Evolutionary conservation across 2,113 vertebrate species (phyloP).

Genomic region (Mohoua ochrocephala): DNA sequence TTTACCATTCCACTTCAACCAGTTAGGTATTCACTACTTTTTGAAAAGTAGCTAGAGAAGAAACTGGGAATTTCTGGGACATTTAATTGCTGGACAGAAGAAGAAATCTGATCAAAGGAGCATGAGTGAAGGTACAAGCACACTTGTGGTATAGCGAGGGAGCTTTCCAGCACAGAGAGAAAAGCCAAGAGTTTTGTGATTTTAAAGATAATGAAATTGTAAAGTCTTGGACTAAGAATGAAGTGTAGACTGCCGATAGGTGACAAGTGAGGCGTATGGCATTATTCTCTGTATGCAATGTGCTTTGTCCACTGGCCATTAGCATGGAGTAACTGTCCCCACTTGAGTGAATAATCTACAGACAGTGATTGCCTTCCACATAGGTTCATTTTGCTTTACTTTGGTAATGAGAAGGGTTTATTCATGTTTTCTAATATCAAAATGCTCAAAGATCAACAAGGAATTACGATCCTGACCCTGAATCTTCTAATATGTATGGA

Average conservation of each 20-base stretch:
- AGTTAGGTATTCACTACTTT: neutral
- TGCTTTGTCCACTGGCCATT: neutral
- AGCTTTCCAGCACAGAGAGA: neutral
- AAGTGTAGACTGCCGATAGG: neutral
- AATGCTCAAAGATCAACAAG: neutral
- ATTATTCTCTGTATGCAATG: neutral
- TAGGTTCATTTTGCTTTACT: neutral
- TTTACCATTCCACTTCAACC: neutral
- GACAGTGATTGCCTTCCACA: rapidly evolving
- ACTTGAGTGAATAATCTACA: neutral
- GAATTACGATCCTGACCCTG: neutral
- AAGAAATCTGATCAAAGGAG: neutral
- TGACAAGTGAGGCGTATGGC: rapidly evolving
- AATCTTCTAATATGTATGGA: neutral
- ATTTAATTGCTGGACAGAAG: neutral
- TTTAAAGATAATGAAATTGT: neutral
- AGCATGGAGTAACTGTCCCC: neutral
- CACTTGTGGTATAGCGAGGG: neutral
- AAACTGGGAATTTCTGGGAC: neutral
- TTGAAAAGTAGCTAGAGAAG: neutral
- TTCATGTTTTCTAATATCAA: neutral
- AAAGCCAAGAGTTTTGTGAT: neutral
- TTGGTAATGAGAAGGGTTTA: neutral
- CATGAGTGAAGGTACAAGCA: neutral
- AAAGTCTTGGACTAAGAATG: neutral